Conservation (phyloP, 2,113 vertebrate species). For the Platycercus adscitus region DNA sequence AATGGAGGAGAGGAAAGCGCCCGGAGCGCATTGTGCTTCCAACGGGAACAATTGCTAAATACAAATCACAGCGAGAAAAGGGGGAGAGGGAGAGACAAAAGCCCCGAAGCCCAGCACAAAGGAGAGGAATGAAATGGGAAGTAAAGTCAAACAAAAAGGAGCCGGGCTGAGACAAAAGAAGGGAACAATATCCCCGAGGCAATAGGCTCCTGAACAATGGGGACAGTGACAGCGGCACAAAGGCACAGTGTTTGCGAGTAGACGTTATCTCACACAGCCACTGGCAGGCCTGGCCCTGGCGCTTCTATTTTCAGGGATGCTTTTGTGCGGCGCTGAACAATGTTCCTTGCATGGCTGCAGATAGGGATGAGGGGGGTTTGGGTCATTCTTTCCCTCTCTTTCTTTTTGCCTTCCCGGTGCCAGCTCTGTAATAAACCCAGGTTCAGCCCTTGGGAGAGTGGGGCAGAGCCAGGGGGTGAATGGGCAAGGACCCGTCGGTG, state of each 20-base stretch:
- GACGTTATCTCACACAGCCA: conserved; percentile 99
- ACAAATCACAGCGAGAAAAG: conserved; percentile 75
- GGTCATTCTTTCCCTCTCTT: neutral
- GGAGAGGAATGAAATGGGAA: conserved; percentile 89
- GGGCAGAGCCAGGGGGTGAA: neutral
- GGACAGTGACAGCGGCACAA: conserved; percentile 99
- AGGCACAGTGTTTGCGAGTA: conserved; percentile 96
- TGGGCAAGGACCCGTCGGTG: neutral
- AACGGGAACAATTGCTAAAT: conserved; percentile 67
- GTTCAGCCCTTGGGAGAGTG: neutral
- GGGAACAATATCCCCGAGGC: conserved; percentile 97
- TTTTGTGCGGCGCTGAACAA: conserved; percentile 92
- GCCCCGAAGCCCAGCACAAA: conserved; percentile 78
- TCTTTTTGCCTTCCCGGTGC: conserved; percentile 15
- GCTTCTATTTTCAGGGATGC: conserved; percentile 97
- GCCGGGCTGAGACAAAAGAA: conserved; percentile 92
- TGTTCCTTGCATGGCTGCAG: conserved; percentile 87
- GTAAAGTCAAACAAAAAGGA: conserved; percentile 98
- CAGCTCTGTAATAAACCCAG: neutral
- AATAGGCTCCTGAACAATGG: conserved; percentile 95
- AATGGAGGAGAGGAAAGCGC: conserved; percentile 48
- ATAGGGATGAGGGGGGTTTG: conserved; percentile 77
- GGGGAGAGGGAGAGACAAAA: conserved; percentile 74
- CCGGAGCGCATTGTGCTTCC: conserved; percentile 44
- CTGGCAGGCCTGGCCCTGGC: conserved; percentile 93